Evolutionary conservation across 1,140 invertebrate genomes (phyloP), one percentile per base, ranked within the genome.

Genomic region (Drosophila sulfurigaster): DNA sequence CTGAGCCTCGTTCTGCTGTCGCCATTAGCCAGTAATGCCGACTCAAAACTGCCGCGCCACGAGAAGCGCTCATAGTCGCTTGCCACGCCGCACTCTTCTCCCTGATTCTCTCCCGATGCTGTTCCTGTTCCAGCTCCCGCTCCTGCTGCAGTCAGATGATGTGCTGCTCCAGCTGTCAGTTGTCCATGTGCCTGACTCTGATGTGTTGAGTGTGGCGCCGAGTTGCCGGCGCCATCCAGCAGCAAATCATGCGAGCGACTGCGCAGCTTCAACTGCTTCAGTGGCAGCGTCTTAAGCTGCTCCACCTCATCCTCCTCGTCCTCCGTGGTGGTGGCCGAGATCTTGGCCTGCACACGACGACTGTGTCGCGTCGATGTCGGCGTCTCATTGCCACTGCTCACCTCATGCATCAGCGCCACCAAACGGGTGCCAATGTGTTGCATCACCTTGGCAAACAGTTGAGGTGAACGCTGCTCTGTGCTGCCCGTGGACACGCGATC

Each of bases 341-440:
- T 92, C 79, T 95, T 95, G 41, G 93, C 93, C 59, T 94, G 94
- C 56, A 94, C 76, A 8, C 94, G 87, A 3, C 95, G 93, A 11
- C 94, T 93, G 5, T 82, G 73, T 1, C 64, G 46, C 93, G 93
- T 1, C 91, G 93, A 74, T 78, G 78, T 93, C 81, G 77, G 93
- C 91, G 57, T 93, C 91, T 95, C 95, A 43, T 88, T 92, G 30
- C 96, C 96, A 67, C 95, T 96, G 13, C 96, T 97, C 3, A 98
- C 97, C 88, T 98, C 97, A 87, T 98, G 97, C 98, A 98, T 98
- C 32, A 98, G 93, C 0, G 97, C 97, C 1, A 98, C 96, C 32
- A 98, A 92, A n/a, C 97, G 93, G 46, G 96, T 96, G 1, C 97
- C 97, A 48, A 98, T 98, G 78, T 98, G 97, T 71, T 97, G 96